phyloP scores from a whole-genome alignment of 1,140 invertebrate species.

The Caenorhabditis latens region DNA sequence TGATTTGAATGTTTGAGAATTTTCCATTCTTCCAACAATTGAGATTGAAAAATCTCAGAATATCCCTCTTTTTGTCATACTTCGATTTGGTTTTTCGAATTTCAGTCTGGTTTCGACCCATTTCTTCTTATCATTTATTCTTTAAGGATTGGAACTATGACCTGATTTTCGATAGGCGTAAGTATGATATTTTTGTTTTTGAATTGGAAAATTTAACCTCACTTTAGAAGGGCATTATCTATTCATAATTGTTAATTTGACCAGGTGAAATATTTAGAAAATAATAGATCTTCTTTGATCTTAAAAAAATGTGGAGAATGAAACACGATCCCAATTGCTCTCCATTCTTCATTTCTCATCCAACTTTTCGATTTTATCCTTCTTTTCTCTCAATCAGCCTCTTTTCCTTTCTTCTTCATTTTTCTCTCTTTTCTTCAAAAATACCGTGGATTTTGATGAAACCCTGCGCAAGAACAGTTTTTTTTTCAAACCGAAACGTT shows the following conservation, averaged over 20 bases:
- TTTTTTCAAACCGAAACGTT: neutral
- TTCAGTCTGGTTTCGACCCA: no score
- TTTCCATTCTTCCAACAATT: neutral
- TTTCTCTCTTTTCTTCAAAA: neutral
- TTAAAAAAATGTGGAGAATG: neutral
- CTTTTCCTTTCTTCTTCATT: neutral
- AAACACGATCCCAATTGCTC: neutral
- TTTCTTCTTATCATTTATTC: no score
- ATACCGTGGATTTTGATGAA: constrained; percentile 12
- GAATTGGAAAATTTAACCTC: no score
- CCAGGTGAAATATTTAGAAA: neutral
- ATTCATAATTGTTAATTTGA: neutral
- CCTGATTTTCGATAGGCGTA: neutral
- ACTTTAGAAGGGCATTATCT: no score
- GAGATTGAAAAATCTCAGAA: neutral
- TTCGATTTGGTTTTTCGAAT: neutral
- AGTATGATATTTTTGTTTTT: no score
- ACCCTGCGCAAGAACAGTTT: constrained; percentile 15
- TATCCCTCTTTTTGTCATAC: neutral
- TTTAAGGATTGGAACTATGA: no score
- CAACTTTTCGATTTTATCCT: neutral
- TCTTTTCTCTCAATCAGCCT: neutral
- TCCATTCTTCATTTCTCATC: neutral
- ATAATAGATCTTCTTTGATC: neutral
- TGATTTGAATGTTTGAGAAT: constrained; percentile 11